Base-by-base conservation (phyloP, 2,113 vertebrate genomes). In the Rhabdornis inornatus region DNA sequence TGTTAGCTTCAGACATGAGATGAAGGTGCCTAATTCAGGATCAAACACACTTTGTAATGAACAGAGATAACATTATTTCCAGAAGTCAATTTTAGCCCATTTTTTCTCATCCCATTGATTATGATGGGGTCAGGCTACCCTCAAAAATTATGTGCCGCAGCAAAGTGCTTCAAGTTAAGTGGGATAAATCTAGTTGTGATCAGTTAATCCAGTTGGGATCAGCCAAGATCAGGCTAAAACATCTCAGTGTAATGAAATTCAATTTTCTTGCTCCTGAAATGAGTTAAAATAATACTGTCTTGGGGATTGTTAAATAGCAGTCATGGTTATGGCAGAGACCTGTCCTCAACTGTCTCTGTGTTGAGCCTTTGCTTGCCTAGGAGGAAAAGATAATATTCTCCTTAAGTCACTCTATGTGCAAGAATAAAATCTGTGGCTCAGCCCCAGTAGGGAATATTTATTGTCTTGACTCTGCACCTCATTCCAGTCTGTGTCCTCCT, bases 161-260 rank as follows among this genome's bases (percentile, higher is more conserved):
- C 1, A 5, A 72, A 76, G 20, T 83, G 9, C 53, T 85, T 94
- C 78, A 76, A 80, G 53, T 88, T 74, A 85, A 93, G 39, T 52
- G 50, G 88, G 35, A 90, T 94, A 88, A 92, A 91, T 90, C 61
- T 96, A 74, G 35, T 59, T 70, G 68, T 75, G 90, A 93, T 50
- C 80, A 75, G 44, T 64, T 90, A 92, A 83, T 92, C 47, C 60
- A 81, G 17, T 44, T 79, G 71, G 37, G 61, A 89, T 64, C 44
- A 83, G 60, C 39, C 47, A 88, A 45, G 35, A 94, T 64, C 72
- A 82, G 27, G 24, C 20, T 68, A 72, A 88, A 28, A 57, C 69
- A 35, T 74, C 72, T 77, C 55, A 78, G 52, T 39, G 44, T 56
- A 93, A 90, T 72, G 53, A 86, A 90, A 90, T 80, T 93, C 13